A percentile compares a stretch with the other conserved stretches of the same genome.
Evolutionary conservation across 2,797 vertebrate species (phyloP).

Genomic region (Acrossocheilus fasciatus): DNA sequence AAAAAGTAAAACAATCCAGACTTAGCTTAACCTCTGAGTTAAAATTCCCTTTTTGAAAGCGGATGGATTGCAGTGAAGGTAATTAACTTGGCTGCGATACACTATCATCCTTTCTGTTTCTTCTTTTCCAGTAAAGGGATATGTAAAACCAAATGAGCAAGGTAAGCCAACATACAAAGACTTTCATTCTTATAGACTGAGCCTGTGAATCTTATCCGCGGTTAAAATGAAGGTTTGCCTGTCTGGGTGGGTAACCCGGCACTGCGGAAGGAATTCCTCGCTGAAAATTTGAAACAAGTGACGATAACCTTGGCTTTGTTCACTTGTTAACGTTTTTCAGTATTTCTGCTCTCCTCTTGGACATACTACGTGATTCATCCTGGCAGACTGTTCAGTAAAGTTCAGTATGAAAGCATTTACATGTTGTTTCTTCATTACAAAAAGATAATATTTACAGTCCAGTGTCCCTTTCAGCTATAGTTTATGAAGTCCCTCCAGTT

Average conservation of each 20-base stretch:
- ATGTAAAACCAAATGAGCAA: conserved; percentile 61
- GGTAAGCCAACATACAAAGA: conserved; percentile 69
- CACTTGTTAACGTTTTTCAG: conserved; percentile 32
- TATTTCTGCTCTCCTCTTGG: conserved; percentile 25
- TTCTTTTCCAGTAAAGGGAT: conserved; percentile 68
- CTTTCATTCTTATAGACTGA: conserved; percentile 70
- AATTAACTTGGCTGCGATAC: conserved; percentile 41
- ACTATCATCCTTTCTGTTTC: conserved; percentile 41
- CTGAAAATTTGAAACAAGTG: conserved; percentile 71
- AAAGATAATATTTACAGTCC: conserved; percentile 75
- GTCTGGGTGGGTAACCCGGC: conserved; percentile 69
- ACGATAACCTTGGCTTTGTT: conserved; percentile 61
- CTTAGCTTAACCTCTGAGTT: conserved; percentile 32
- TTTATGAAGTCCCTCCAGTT: conserved; percentile 71
- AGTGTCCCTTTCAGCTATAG: conserved; percentile 73
- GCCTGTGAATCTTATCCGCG: conserved; percentile 64
- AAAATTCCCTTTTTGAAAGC: conserved; percentile 12
- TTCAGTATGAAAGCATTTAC: conserved; percentile 57
- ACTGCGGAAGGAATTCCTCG: conserved; percentile 66
- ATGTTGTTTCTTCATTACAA: conserved; percentile 38
- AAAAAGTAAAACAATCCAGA: not conserved
- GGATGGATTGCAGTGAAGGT: conserved; percentile 50
- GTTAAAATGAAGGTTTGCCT: conserved; percentile 62
- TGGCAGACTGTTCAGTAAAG: conserved; percentile 27
- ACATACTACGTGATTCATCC: conserved; percentile 26